Base-by-base conservation (phyloP, 2,113 vertebrate genomes). In the Procavia capensis region DNA sequence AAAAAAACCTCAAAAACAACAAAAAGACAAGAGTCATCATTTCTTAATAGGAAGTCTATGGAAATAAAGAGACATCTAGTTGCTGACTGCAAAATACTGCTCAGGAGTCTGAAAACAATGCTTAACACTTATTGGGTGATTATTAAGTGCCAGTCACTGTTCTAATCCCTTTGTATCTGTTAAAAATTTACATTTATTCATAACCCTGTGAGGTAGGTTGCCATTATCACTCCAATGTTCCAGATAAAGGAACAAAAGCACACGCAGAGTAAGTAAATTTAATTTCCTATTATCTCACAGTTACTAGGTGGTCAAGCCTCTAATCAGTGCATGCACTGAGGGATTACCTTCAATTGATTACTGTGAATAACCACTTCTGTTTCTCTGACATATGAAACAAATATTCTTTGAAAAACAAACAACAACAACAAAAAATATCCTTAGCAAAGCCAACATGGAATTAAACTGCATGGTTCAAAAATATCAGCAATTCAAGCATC, bases 101-200 rank as follows among this genome's bases (percentile, higher is more conserved):
- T 84, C 27, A 43, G 27, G 20, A 29, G 43, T 92, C 34, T 75
- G 50, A 92, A 96, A 89, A 82, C 57, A 87, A 59, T 45, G 76
- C 34, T 47, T 81, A 86, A 85, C 4, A 43, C 3, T 75, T 81
- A 13, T 45, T 88, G 87, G 83, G 16, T 54, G 34, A 91, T 47
- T 78, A 25, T 24, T 74, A n/a, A 59, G 47, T 34, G 13, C 70
- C 27, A 41, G 14, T 78, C 29, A 54, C n/a, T 24, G 31, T 31
- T 85, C 29, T 66, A 79, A 79, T 5, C 2, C 83, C 25, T 78
- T 45, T 70, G 41, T 17, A 72, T 72, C 31, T 70, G 31, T 61
- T 76, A 66, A 27, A 14, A 86, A 83, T 64, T 76, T 61, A 89
- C 82, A 34, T 2, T 31, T 74, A 13, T 85, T 43, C 64, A 79